phyloP scores from a whole-genome alignment of 2,888 invertebrate genomes.

The Amiota minor region DNA sequence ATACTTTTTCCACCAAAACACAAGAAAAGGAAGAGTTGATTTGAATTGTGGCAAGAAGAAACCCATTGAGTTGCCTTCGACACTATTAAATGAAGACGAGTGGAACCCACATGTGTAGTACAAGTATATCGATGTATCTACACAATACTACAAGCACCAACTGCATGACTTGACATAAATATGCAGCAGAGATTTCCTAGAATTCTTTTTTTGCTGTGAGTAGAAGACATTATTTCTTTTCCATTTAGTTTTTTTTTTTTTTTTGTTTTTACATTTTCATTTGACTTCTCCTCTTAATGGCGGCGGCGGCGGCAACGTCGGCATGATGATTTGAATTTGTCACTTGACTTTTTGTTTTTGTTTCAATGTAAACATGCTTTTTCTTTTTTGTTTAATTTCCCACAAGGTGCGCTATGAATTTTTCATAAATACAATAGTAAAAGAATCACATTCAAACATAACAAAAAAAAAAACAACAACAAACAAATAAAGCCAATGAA shows the following conservation, averaged over 20 bases:
- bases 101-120: slow-evolving; percentile 20
- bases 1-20: slow-evolving; percentile 19
- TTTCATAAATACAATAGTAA: slow-evolving; percentile 8
- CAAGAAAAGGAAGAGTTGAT: slow-evolving; percentile 3
- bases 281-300: not conserved
- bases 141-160: slow-evolving; percentile 6
- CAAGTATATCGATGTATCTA: not conserved
- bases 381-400: slow-evolving; percentile 41
- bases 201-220: slow-evolving; percentile 34
- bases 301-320: slow-evolving; percentile 1
- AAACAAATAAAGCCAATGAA: not conserved
- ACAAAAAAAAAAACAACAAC: slow-evolving; percentile 8
- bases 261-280: slow-evolving; percentile 27
- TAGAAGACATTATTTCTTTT: slow-evolving; percentile 14
- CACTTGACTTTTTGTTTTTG: slow-evolving; percentile 26
- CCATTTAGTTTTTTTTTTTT: not conserved
- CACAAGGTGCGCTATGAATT: slow-evolving; percentile 63
- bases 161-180: slow-evolving; percentile 48
- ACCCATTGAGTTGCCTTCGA: not conserved
- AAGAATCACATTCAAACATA: not conserved
- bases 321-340: slow-evolving; percentile 37
- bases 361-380: not conserved
- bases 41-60: not conserved
- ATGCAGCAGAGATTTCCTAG: slow-evolving; percentile 47
- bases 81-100: not conserved